These are phyloP conservation scores for Microctonus aethiopoides DNA, from an alignment of 2,888 invertebrate species.

Conservation along the genomic window DNA sequence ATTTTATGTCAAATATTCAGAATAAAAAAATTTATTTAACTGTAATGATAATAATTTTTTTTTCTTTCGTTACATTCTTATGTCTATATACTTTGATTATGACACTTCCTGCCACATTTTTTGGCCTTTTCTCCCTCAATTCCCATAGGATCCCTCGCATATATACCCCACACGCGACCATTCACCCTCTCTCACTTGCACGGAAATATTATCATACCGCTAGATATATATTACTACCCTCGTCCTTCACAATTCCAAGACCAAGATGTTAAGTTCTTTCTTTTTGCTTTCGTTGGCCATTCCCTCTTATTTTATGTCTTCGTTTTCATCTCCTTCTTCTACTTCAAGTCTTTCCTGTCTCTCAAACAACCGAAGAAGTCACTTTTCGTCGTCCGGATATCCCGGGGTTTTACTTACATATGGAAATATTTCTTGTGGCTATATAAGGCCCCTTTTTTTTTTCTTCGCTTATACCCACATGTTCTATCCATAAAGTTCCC, in stretches of 20 bases:
- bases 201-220: conserved; percentile 29
- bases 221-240: not conserved
- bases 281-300: not conserved
- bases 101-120: conserved; percentile 55
- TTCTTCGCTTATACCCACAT: not conserved
- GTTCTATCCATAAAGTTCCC: not conserved
- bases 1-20: too few species aligned
- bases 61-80: not conserved
- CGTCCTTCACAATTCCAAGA: not conserved
- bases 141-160: conserved; percentile 49
- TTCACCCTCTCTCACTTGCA: conserved; percentile 21
- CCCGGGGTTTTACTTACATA: conserved; percentile 1
- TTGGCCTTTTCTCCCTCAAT: conserved; percentile 39
- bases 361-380: not conserved
- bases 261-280: conserved; percentile 9
- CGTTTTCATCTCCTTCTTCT: not conserved
- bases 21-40: too few species aligned
- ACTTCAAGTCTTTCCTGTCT: not conserved
- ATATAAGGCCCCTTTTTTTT: not conserved
- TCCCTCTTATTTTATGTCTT: too few species aligned
- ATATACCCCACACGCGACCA: not conserved
- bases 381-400: not conserved
- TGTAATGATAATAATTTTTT: not conserved
- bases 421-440: not conserved
- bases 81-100: conserved; percentile 38